Evolutionary conservation across 2,888 invertebrate genomes (phyloP), one percentile per base, ranked within the genome.

Genomic region (Agapostemon virescens): DNA sequence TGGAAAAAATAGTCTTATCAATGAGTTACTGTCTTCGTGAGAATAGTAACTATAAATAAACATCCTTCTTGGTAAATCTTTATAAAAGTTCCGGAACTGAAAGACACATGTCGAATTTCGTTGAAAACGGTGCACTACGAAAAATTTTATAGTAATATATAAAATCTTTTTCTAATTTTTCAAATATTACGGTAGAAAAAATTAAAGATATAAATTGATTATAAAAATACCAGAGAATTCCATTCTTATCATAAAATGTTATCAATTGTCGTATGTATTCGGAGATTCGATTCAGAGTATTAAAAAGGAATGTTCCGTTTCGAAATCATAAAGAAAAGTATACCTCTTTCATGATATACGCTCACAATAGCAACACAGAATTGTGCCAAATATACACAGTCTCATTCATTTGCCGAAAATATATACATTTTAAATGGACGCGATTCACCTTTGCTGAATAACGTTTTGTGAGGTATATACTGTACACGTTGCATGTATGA

Each of bases 1-100:
- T 70, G 79, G 55, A 75, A 78, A 79, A 70, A 72, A 82, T 78
- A 75, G 69, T 74, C 38, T 80, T 82, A 82, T 82, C 82, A 76
- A 55, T 52, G 61, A 67, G 61, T 69, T 74, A 67, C 67, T 73
- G 80, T 81, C 68, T 73, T 33, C 61, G 23, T 20, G 49, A 68
- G 36, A 69, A 55, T 26, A 49, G 40, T 13, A 81, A 36, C 42
- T 71, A 66, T 66, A 68, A 69, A 74, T 74, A 58, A 55, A 52
- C 55, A 15, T n/a, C 45, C 42, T 79, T 72, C 67, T 69, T 63
- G 69, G 33, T n/a, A 68, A 52, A 52, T 23, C 49, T 26, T 52
- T 52, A 23, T 33, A 38, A 67, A 67, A 67, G 15, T 30, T 67
- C 23, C 13, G 30, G 7, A 67, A 67, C 6, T 30, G n/a, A 67